Evolutionary conservation across 2,797 vertebrate genomes (phyloP), one percentile per base, ranked within the genome.

Genomic region (Oreortyx pictus): DNA sequence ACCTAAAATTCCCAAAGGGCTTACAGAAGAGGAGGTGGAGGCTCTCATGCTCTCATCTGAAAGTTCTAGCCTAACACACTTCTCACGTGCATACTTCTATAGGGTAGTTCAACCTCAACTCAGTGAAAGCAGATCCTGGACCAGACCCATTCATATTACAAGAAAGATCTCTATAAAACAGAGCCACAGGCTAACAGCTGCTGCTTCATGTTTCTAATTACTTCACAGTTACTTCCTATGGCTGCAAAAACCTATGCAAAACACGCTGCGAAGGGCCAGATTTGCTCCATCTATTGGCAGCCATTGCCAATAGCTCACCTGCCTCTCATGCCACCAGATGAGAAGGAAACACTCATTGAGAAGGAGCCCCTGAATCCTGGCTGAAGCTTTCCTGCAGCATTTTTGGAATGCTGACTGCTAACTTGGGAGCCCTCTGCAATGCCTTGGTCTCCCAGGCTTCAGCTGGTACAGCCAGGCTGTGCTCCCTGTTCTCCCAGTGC

Each of bases 11-110:
- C 43, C 35, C 24, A 19, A 6, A 59, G 46, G 20, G 16, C 11
- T 82, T 15, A 18, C 1, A 7, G 6, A 61, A 14, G 10, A 44
- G 44, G 8, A 31, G 33, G 8, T 14, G 27, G 27, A 7, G 62
- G 46, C 46, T 59, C 13, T 5, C 8, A 6, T 54, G 24, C 27
- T 22, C 23, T 59, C 11, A 57, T 43, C 33, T 29, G 24, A 74
- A 33, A 11, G 23, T 0, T 11, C 41, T n/a, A 2, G 1, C 35
- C 20, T 9, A 59, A 23, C 27, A 19, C 17, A 5, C 9, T 73
- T 17, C 20, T 47, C 18, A 1, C 1, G 11, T 52, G 17, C 76
- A 20, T 12, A 0, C 20, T 52, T n/a, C 60, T 27, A 8, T 0
- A 12, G 14, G 14, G 15, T 41, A 5, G 22, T 14, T 50, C 67